Evolutionary conservation across 2,797 vertebrate species (phyloP).

Genomic region (Momotus momota): DNA sequence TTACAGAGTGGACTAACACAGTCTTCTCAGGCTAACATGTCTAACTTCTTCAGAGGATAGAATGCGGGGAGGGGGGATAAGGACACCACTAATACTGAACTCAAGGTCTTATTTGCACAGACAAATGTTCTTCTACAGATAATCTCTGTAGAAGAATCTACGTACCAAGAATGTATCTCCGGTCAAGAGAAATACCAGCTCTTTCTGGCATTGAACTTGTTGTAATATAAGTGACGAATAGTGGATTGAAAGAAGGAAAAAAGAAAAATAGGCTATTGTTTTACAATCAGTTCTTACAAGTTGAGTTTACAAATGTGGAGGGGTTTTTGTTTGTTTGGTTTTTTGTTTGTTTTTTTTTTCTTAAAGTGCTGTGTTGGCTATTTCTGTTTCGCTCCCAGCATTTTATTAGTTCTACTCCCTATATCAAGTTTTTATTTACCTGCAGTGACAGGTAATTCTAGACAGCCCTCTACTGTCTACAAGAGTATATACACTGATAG

Average conservation of each 20-base stretch:
- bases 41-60: neutral
- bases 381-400: neutral
- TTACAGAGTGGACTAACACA: neutral
- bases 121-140: neutral
- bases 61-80: neutral
- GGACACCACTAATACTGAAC: neutral
- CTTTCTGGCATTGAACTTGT: neutral
- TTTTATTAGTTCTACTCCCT: neutral
- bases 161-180: neutral
- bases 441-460: neutral
- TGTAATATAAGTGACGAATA: neutral
- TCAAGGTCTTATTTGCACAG: neutral
- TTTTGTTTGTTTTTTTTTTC: neutral
- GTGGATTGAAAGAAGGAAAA: neutral
- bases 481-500: neutral
- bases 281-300: neutral
- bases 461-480: neutral
- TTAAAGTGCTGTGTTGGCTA: neutral
- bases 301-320: neutral
- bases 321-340: neutral
- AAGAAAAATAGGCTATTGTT: neutral
- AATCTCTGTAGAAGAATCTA: neutral
- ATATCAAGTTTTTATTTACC: neutral
- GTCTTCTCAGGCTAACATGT: neutral
- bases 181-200: neutral